Evolutionary conservation across 2,888 invertebrate genomes (phyloP).

Genomic region (Crepidodera aurea): DNA sequence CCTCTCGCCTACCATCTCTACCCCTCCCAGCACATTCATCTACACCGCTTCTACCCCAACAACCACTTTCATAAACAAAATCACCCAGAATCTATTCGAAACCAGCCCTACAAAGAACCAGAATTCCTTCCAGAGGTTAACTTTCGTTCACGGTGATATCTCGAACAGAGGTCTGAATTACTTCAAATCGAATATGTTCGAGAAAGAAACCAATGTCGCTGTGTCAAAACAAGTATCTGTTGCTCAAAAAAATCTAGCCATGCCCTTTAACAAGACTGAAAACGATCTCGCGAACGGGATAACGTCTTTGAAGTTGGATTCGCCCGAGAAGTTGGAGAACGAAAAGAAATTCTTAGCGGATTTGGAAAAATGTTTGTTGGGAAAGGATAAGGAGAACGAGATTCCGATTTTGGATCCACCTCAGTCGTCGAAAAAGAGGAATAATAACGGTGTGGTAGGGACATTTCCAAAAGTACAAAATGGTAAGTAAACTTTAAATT

Average conservation of each 20-base stretch:
- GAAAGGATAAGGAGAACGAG: conserved; percentile 44
- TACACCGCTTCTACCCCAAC: conserved; percentile 22
- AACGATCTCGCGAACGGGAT: conserved; percentile 38
- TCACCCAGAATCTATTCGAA: conserved; percentile 20
- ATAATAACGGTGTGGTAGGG: conserved; percentile 31
- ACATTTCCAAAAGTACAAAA: conserved; percentile 59
- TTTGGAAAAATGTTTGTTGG: conserved; percentile 68
- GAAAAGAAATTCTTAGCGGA: conserved; percentile 69
- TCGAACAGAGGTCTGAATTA: conserved; percentile 47
- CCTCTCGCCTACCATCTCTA: conserved; percentile 18
- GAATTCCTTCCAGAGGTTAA: not conserved
- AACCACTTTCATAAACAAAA: conserved; percentile 6
- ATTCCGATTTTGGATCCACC: conserved; percentile 64
- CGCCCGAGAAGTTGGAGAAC: conserved; percentile 37
- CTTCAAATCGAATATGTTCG: conserved; percentile 35
- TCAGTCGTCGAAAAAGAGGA: conserved; percentile 40
- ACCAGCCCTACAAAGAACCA: conserved; percentile 2
- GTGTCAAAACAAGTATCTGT: conserved; percentile 43
- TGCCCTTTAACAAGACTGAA: conserved; percentile 27
- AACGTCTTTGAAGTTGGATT: conserved; percentile 41
- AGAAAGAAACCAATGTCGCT: conserved; percentile 38
- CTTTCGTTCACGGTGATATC: conserved; percentile 49
- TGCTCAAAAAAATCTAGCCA: conserved; percentile 43
- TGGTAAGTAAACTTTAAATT: conserved; percentile 42
- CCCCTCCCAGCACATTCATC: conserved; percentile 3